phyloP scores from a whole-genome alignment of 2,888 invertebrate genomes.

The Lycia hirtaria region DNA sequence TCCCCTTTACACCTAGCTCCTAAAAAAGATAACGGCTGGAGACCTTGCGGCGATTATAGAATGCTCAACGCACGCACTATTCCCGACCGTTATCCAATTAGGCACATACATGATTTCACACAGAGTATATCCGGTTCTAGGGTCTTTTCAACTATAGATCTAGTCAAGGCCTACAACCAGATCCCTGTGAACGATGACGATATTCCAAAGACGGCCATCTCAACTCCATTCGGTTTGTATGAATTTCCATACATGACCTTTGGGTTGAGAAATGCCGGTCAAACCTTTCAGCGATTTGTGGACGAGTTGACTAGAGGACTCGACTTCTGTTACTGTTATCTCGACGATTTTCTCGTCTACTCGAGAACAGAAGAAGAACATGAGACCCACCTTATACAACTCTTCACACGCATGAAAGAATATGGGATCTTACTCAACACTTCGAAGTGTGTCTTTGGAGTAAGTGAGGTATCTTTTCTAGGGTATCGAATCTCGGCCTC shows the following conservation, averaged over 20 bases:
- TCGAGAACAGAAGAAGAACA: not conserved
- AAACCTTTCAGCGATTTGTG: too few relatives aligned
- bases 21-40: conserved; percentile 51
- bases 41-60: too few relatives aligned
- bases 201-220: not conserved
- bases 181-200: conserved; percentile 30
- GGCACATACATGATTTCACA: conserved; percentile 25
- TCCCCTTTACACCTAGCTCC: conserved; percentile 54
- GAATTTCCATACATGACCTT: not conserved
- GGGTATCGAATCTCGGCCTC: conserved; percentile 28
- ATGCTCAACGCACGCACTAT: conserved; percentile 51
- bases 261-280: too few relatives aligned
- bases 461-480: conserved; percentile 27
- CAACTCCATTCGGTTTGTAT: not conserved
- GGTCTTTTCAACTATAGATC: conserved; percentile 37
- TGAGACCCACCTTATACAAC: conserved; percentile 3
- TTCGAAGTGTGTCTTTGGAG: conserved; percentile 22
- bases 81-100: conserved; percentile 52
- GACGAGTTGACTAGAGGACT: conserved; percentile 34
- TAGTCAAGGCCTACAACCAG: conserved; percentile 34
- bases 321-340: not conserved
- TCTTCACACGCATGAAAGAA: conserved; percentile 7
- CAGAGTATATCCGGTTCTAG: conserved; percentile 13
- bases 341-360: conserved; percentile 13
- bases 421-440: conserved; percentile 9